Base-by-base conservation (phyloP, 2,113 vertebrate species). In the Sceloporus undulatus region DNA sequence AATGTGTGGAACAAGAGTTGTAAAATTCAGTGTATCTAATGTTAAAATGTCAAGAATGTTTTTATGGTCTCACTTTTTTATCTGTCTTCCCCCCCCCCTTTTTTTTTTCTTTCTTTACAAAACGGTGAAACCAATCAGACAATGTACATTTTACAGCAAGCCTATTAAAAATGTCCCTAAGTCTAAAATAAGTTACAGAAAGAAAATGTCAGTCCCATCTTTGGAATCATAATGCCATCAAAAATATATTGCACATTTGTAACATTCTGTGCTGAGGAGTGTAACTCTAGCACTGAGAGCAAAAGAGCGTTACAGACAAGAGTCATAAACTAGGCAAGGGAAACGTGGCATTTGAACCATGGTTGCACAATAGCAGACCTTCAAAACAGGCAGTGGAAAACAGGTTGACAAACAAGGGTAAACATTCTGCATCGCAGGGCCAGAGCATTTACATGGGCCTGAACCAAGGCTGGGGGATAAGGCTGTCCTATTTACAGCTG, bases 121-220 rank as follows among this genome's bases (percentile, higher is more conserved):
- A 86, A 85, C 77, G 23, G 11, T 9, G 54, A 84, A 3, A 91
- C 19, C 21, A 68, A 8, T 34, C 1, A 4, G 81, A 89, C 85
- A 85, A 6, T 74, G 82, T 18, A 74, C 2, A 76, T 88, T 84
- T 87, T 84, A 87, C 74, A 88, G 59, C 13, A 90, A 54, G 1
- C 21, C 38, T 86, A 40, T 87, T 89, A 86, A 90, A 85, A 86
- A 90, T 77, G 34, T 23, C 19, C 84, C 84, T 62, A 8, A 87
- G 90, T 48, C 11, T 0, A 87, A 42, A 87, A 42, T 80, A 93
- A 68, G 73, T 80, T 89, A 92, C 66, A 79, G 71, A 77, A 82
- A 89, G 27, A 34, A 91, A 23, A 62, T 29, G 38, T 71, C 5
- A 84, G 76, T 2, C 42, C 3, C 29, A 62, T 38, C 23, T n/a